Evolutionary conservation across 1,140 invertebrate genomes (phyloP), one percentile per base, ranked within the genome.

Genomic region (Drosophila punjabiensis): DNA sequence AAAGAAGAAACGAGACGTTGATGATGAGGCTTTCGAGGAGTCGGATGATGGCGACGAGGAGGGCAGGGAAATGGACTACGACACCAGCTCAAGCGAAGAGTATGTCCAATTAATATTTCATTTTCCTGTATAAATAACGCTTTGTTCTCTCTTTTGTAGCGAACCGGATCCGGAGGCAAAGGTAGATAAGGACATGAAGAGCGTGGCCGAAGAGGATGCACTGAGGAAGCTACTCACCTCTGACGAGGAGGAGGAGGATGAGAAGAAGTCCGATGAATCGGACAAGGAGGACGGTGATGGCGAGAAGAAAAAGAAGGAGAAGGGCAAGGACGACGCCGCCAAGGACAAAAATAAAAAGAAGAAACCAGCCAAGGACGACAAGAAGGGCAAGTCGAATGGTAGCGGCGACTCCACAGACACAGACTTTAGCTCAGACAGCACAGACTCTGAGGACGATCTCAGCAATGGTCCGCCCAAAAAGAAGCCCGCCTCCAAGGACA

Each of bases 1-100:
- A 92, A 97, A 97, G 86, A 96, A 96, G 62, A 95, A 96, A 62
- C 94, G 96, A 68, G 95, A 95, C 73, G 96, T 97, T 0, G 96
- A 98, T 84, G 96, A 97, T 81, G 98, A 98, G 90, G 98, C 98
- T 0, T 95, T 97, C 60, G 98, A 99, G 93, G 98, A 99, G 93
- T 99, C 98, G 89, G 98, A 99, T 94, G 98, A 99, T 93, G 98
- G 98, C 0, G 98, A 99, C 93, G 98, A 97, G 90, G 98, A 99
- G 94, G 98, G 98, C 2, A 94, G 97, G 73, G 98, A 99, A 94
- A 94, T 95, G 65, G 97, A 98, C 93, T 98, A 98, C 81, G 97
- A 97, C 81, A 97, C 96, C 4, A 97, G 97, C 86, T 97, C 97
- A 6, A 97, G 96, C 18, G 95, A 95, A 64, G 95, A 95, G 95